These are phyloP conservation scores for Trachops cirrhosus DNA, from an alignment of 2,797 vertebrate species.

Conservation along the genomic window DNA sequence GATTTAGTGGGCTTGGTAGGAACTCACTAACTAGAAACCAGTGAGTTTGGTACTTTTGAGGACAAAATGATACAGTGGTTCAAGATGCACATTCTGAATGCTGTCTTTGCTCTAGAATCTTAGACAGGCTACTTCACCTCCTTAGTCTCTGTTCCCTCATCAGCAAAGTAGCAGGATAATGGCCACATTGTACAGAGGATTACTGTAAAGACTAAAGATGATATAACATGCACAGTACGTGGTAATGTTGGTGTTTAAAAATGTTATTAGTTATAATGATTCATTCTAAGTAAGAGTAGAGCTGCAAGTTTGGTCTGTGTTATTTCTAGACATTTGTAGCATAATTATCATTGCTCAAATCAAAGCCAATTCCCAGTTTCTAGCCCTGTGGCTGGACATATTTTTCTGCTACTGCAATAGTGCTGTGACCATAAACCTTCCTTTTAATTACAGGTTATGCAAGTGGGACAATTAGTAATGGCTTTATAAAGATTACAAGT, in stretches of 20 bases:
- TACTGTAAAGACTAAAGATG: neutral
- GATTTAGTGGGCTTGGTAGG: neutral
- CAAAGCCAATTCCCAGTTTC: slow-evolving; percentile 6
- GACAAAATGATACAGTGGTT: neutral
- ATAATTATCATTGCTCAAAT: slow-evolving; percentile 25
- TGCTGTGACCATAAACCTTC: neutral
- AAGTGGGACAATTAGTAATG: slow-evolving; percentile 49
- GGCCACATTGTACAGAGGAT: neutral
- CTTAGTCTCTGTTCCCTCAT: neutral
- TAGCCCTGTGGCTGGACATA: slow-evolving; percentile 22
- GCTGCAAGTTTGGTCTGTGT: neutral
- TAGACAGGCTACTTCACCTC: neutral
- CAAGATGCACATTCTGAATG: neutral
- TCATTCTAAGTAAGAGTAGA: neutral
- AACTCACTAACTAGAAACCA: neutral
- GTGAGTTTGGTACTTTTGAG: neutral
- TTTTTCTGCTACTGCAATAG: neutral
- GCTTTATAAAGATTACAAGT: slow-evolving; percentile 33
- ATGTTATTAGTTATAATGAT: slow-evolving; percentile 8
- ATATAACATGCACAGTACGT: neutral
- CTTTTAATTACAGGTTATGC: slow-evolving; percentile 43
- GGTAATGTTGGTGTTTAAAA: neutral
- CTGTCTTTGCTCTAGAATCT: neutral
- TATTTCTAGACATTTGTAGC: slow-evolving; percentile 14
- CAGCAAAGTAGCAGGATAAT: neutral